Evolutionary conservation across 1,140 invertebrate species (phyloP), one percentile per base, ranked within the genome.

Genomic region (Aphidius ervi): DNA sequence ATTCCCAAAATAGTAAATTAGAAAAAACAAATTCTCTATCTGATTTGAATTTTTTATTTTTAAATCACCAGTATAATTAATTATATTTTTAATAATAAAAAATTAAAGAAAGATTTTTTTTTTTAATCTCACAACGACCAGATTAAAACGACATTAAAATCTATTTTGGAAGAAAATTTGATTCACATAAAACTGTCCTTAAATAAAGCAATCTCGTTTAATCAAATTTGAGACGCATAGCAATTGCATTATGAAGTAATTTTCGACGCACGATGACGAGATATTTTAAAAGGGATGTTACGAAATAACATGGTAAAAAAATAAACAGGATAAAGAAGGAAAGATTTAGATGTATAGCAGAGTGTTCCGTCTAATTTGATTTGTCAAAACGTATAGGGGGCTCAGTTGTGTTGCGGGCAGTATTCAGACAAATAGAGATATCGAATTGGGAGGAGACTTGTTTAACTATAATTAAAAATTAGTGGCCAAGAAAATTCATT

Each of bases 171-270:
- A 69, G 69, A 63, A 68, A 72, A 72, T 73, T 67, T 70, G 73
- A 72, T 70, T 70, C 69, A 8, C 2, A 3, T 39, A 62, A 68
- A 67, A 67, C 63, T 62, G 63, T 65, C 70, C 70, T 68, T 72
- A 72, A 74, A 71, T 69, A 68, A 67, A 71, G 70, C 72, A 73
- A 74, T 74, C 72, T 73, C 72, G 59, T 57, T 65, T 71, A 74
- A 75, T 73, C 68, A 70, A 68, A 70, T 65, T 66, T 71, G 65
- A 72, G 65, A 69, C 68, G 71, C 71, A 71, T 67, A 65, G 64
- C 59, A 74, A 75, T 75, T 73, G 62, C 68, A 68, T 75, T 73
- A 75, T 62, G 46, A 45, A 68, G 70, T 70, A 73, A 75, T 75
- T 73, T 73, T 75, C 73, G 66, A 71, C 68, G 65, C 68, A 63